These are phyloP conservation scores for Sebastes kiyomatsui DNA, from an alignment of 2,797 vertebrate species.

Conservation along the genomic window DNA sequence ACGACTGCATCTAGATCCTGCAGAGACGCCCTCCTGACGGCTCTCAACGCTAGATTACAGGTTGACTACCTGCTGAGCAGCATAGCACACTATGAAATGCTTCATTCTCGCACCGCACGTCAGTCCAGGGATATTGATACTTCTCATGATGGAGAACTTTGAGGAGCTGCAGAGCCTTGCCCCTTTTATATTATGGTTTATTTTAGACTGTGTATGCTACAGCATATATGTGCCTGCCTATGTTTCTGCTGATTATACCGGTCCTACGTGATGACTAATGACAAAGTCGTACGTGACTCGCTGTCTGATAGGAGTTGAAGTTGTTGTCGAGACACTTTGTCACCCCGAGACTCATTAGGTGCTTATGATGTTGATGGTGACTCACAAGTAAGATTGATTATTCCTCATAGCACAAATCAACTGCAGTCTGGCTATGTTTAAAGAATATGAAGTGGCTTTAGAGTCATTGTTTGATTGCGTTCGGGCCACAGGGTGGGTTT, in stretches of 20 bases:
- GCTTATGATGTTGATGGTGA: slow-evolving; percentile 52
- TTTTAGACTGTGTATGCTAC: not conserved
- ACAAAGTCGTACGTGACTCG: slow-evolving; percentile 19
- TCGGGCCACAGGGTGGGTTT: not conserved
- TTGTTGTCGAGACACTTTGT: slow-evolving; percentile 45
- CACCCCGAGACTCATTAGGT: slow-evolving; percentile 52
- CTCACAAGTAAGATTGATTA: slow-evolving; percentile 62
- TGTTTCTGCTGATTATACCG: slow-evolving; percentile 25
- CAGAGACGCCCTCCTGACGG: slow-evolving; percentile 22
- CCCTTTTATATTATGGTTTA: not conserved
- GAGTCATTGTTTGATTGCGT: slow-evolving; percentile 37
- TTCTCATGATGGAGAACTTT: slow-evolving; percentile 23
- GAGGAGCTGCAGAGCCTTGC: not conserved
- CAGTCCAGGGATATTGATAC: not conserved
- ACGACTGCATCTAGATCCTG: slow-evolving; percentile 24
- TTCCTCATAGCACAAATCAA: slow-evolving; percentile 37
- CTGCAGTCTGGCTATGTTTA: slow-evolving; percentile 41
- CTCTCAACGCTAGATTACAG: slow-evolving; percentile 41
- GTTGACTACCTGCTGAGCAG: slow-evolving; percentile 36
- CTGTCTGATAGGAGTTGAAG: slow-evolving; percentile 37
- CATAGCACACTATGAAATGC: slow-evolving; percentile 39
- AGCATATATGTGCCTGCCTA: not conserved
- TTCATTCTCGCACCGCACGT: not conserved
- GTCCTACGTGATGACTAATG: slow-evolving; percentile 23
- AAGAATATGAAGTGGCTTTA: slow-evolving; percentile 47